Evolutionary conservation across 2,797 vertebrate species (phyloP).

Genomic region (Halcyon chelicuti): DNA sequence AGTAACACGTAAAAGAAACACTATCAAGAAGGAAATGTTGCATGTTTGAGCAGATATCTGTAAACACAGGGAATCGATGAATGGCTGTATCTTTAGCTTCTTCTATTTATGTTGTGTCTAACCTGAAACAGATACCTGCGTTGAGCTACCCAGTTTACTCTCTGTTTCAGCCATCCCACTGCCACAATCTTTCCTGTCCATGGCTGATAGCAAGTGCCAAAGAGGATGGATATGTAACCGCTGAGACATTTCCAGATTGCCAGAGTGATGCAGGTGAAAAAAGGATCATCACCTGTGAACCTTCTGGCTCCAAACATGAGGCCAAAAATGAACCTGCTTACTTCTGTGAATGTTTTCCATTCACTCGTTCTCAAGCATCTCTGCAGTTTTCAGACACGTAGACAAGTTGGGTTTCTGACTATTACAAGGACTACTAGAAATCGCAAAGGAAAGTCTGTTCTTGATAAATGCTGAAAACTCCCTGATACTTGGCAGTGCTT

Average conservation of each 20-base stretch:
- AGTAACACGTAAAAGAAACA: not conserved
- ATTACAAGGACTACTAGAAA: not conserved
- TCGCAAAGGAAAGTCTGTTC: not conserved
- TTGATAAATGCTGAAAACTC: not conserved
- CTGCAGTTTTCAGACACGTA: not conserved
- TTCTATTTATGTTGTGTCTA: not conserved
- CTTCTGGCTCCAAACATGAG: not conserved
- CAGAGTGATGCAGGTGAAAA: not conserved
- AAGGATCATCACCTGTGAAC: not conserved
- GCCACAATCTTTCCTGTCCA: not conserved
- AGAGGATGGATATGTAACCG: not conserved
- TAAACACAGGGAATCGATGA: not conserved
- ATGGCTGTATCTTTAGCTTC: not conserved
- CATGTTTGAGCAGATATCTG: slow-evolving; percentile 20
- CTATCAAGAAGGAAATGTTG: slow-evolving; percentile 13
- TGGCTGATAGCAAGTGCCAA: not conserved
- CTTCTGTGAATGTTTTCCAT: not conserved
- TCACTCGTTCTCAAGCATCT: not conserved
- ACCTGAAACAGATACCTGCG: not conserved
- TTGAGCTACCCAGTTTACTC: not conserved
- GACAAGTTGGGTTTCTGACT: not conserved
- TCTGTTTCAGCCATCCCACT: not conserved
- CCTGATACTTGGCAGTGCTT: not conserved
- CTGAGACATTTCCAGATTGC: not conserved
- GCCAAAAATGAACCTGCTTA: not conserved